Evolutionary conservation across 2,888 invertebrate genomes (phyloP).

Genomic region (Pimpla rufipes): DNA sequence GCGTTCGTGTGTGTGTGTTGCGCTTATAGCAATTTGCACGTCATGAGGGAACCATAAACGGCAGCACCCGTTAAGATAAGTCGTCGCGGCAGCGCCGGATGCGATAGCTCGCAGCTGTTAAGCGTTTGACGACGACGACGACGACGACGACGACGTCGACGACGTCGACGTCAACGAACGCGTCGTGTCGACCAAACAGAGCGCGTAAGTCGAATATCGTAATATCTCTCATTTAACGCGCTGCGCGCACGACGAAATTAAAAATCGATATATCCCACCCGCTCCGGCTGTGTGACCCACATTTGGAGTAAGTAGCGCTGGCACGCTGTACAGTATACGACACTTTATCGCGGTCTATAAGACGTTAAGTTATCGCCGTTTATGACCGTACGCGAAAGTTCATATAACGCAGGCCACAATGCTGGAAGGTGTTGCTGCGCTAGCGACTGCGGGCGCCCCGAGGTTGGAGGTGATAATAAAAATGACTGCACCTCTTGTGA

Average conservation of each 20-base stretch:
- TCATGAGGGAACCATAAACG: conserved; percentile 68
- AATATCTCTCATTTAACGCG: conserved; percentile 67
- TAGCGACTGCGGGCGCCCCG: no score
- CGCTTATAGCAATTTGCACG: conserved; percentile 64
- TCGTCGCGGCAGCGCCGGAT: conserved; percentile 46
- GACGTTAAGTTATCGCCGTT: conserved; percentile 51
- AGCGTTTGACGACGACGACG: conserved; percentile 55
- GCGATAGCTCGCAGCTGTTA: conserved; percentile 67
- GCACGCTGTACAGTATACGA: conserved; percentile 1
- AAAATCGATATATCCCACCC: conserved; percentile 65
- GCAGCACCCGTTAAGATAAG: conserved; percentile 67
- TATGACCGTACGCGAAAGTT: conserved; percentile 41
- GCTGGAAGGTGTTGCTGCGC: conserved; percentile 7
- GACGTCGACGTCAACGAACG: neutral
- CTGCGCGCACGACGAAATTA: conserved; percentile 36
- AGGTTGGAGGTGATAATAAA: neutral
- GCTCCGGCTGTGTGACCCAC: conserved; percentile 53
- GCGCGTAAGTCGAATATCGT: conserved; percentile 47
- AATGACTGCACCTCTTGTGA: neutral
- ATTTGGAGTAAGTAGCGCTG: conserved; percentile 37
- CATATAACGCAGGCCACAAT: neutral
- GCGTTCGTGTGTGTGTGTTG: conserved; percentile 12
- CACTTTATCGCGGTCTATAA: conserved; percentile 40
- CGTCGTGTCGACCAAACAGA: neutral
- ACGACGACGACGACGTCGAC: conserved; percentile 22